These are phyloP conservation scores for Sebastes iracundus DNA, from an alignment of 2,797 vertebrate genomes.

Conservation along the genomic window DNA sequence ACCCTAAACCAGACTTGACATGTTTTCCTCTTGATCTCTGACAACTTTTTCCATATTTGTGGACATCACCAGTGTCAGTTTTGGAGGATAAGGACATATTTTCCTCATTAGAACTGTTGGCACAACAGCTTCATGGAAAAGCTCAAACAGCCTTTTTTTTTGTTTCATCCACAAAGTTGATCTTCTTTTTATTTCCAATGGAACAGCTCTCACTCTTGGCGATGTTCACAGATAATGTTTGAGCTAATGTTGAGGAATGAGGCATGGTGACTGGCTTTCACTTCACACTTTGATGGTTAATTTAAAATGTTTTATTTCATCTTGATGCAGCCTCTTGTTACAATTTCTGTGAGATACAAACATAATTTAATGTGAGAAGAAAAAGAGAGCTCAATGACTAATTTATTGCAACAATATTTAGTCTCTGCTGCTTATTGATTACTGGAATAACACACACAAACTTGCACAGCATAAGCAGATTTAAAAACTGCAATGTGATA, in stretches of 20 bases:
- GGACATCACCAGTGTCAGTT: constrained; percentile 48
- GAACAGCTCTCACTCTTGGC: background rate
- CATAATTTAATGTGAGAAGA: background rate
- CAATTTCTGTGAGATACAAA: background rate
- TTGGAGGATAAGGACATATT: constrained; percentile 55
- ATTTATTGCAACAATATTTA: background rate
- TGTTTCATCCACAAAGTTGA: constrained; percentile 30
- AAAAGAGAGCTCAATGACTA: background rate
- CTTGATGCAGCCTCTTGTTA: background rate
- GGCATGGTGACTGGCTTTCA: background rate
- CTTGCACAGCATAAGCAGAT: background rate
- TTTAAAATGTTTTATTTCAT: background rate
- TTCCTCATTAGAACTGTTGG: constrained; percentile 61
- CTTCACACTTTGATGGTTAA: background rate
- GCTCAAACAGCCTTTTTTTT: constrained; percentile 18
- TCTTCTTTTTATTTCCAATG: constrained; percentile 35
- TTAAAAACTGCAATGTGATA: background rate
- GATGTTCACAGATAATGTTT: background rate
- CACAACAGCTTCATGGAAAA: constrained; percentile 50
- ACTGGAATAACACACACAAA: background rate
- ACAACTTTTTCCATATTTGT: constrained; percentile 42
- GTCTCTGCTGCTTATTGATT: background rate
- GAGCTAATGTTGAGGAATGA: background rate
- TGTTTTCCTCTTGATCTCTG: constrained; percentile 50
- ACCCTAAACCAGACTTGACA: constrained; percentile 31